A percentile compares a stretch with the other conserved stretches of the same genome.
Conservation (phyloP, 2,113 vertebrate genomes). For the Ctenomys sociabilis region DNA sequence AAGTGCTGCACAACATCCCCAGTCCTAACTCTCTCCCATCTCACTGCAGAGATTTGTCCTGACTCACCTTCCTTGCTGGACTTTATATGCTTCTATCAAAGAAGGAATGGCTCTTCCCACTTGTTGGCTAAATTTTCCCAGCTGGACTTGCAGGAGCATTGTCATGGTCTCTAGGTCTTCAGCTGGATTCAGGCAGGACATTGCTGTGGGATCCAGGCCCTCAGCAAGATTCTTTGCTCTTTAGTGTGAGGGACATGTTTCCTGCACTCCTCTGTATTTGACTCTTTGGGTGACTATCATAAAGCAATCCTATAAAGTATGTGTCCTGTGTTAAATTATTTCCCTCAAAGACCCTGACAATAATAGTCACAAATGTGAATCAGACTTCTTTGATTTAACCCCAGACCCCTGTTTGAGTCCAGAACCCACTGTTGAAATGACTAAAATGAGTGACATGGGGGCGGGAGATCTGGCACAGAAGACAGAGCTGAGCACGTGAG, state of each 20-base stretch:
- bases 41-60: neutral
- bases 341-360: no score
- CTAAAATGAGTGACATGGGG: neutral
- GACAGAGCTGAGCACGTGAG: neutral
- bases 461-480: neutral
- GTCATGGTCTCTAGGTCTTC: no score
- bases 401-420: neutral
- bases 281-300: no score
- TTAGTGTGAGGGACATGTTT: no score
- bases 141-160: no score
- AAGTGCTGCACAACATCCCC: neutral
- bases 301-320: no score
- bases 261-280: no score
- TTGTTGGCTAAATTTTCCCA: neutral
- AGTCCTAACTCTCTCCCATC: neutral
- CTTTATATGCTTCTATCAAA: neutral
- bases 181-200: no score
- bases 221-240: no score
- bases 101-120: neutral
- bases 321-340: no score
- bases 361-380: neutral
- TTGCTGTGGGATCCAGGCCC: no score
- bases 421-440: neutral
- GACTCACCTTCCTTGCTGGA: neutral
- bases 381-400: conserved; percentile 1